Conservation (phyloP, 1,140 invertebrate species). For the Bactericera cockerelli region DNA sequence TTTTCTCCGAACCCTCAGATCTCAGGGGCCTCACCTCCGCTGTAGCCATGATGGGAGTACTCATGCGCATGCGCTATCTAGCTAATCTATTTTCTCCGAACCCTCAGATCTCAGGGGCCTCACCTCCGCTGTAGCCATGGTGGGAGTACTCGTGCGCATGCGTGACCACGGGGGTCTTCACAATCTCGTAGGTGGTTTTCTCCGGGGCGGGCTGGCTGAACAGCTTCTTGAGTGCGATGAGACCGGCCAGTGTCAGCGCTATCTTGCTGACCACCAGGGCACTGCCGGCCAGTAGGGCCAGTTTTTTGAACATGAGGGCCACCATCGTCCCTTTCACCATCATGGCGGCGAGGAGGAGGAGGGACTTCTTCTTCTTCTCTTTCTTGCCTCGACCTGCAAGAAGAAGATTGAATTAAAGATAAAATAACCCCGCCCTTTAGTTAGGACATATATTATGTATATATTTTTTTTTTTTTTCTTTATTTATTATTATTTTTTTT, state of each 20-base stretch:
- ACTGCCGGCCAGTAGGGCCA: constrained; percentile 53
- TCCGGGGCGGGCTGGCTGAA: constrained; percentile 42
- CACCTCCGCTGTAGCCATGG: constrained; percentile 49
- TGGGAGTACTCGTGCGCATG: constrained; percentile 58
- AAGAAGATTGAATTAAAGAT: too few relatives aligned
- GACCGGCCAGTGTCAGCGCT: constrained; percentile 53
- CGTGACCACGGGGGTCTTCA: constrained; percentile 64
- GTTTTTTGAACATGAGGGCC: constrained; percentile 53
- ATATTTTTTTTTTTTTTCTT: too few relatives aligned
- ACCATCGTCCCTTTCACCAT: constrained; percentile 51
- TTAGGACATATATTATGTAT: too few relatives aligned
- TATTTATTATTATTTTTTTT: too few relatives aligned
- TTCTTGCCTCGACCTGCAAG: constrained; percentile 28
- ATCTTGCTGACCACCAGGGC: constrained; percentile 57
- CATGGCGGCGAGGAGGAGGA: constrained; percentile 40
- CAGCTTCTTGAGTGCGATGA: constrained; percentile 59
- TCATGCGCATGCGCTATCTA: constrained; percentile 52
- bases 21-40: constrained; percentile 45
- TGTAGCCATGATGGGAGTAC: constrained; percentile 53
- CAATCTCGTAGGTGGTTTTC: constrained; percentile 68
- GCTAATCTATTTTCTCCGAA: constrained; percentile 22
- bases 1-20: too few relatives aligned
- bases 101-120: too few relatives aligned
- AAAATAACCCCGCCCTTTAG: too few relatives aligned
- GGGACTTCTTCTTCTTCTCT: constrained; percentile 36